Conservation (phyloP, 2,113 vertebrate species). For the Telmatochromis sp. region DNA sequence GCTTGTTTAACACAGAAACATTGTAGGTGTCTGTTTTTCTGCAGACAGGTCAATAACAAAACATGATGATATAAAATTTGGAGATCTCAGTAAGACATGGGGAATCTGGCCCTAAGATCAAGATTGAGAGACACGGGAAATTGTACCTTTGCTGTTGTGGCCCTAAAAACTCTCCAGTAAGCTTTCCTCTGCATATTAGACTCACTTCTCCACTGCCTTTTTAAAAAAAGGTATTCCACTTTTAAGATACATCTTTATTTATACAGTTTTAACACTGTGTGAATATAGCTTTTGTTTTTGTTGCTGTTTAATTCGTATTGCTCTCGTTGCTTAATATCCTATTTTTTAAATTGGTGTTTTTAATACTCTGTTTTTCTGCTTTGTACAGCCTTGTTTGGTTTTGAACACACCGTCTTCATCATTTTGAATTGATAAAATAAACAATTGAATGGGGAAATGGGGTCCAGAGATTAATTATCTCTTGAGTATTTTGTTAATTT, state of each 20-base stretch:
- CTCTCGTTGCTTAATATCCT: neutral
- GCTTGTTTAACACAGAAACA: neutral
- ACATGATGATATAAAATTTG: neutral
- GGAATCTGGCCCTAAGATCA: neutral
- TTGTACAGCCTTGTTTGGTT: neutral
- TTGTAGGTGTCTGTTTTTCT: neutral
- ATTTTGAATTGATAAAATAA: neutral
- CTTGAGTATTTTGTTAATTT: neutral
- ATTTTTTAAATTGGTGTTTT: neutral
- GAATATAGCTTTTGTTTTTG: neutral
- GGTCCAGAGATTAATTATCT: neutral
- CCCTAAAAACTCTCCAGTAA: neutral
- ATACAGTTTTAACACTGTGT: neutral
- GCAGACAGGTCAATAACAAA: neutral
- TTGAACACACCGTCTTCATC: neutral
- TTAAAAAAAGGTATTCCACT: fast-evolving
- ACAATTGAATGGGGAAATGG: neutral
- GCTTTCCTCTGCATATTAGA: neutral
- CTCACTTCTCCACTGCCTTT: neutral
- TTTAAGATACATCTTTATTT: neutral
- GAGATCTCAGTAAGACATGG: neutral
- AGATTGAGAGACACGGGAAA: neutral
- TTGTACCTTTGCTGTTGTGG: neutral
- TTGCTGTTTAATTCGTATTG: neutral
- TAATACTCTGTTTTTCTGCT: neutral